Evolutionary conservation across 2,888 invertebrate genomes (phyloP), one percentile per base, ranked within the genome.

Genomic region (Clanis bilineata): DNA sequence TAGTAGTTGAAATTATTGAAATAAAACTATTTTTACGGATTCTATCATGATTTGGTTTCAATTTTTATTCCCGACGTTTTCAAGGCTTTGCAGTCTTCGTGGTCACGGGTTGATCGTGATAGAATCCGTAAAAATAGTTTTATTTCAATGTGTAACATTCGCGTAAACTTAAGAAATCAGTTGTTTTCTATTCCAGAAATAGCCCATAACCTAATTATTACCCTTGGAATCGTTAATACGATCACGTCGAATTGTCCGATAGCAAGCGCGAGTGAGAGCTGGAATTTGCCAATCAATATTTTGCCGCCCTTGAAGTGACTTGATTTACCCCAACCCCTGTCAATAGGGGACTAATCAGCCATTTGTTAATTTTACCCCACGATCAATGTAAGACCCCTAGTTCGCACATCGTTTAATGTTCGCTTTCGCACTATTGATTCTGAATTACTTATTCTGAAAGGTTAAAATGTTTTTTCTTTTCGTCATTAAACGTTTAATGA

Each of bases 271-370:
- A 18, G 18, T 32, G 51, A n/a, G 25, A 7, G 18, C 15, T 10
- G 51, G 18, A 51, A 32, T 51, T 51, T 10, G 51, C 32, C 28
- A 51, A 51, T 51, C 51, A 51, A 51, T 51, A 51, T 51, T 51
- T 51, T 18, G 10, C 18, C 51, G 28, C 51, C 51, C 51, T 32
- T 28, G 47, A 10, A 51, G 18, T 18, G 45, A 45, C 23, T 45
- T 36, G 36, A 36, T 23, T 41, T 18, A 41, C 45, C 45, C 51
- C 7, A 15, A 28, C 51, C 51, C 51, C 18, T 28, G 51, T 51
- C 51, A 51, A 51, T 51, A 28, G 51, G 51, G 51, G 51, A 51
- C 51, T 51, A 32, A 51, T 51, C 51, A 51, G 15, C 28, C 51
- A 32, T 51, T 51, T 51, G 51, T 51, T 51, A 32, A 51, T 51